Evolutionary conservation across 35 echinoderm and acorn worm species (phyloP).

Genomic region (Ophiothrix spiculata): DNA sequence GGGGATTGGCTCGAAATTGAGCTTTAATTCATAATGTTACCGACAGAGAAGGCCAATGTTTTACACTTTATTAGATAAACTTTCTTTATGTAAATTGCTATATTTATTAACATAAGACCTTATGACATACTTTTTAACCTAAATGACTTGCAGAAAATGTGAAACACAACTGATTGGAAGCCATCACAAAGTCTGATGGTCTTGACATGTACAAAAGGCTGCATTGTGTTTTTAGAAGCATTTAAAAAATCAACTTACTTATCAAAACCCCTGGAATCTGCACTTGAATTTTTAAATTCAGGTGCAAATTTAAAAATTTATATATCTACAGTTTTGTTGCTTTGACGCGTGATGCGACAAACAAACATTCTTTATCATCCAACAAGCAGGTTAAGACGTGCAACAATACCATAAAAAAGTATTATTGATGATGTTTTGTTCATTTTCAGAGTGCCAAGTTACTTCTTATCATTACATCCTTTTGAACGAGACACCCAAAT

Average conservation of each 20-base stretch:
- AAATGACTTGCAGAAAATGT: background rate
- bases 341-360: background rate
- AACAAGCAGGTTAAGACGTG: background rate
- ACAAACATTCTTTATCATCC: background rate
- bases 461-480: slow-evolving; percentile 60
- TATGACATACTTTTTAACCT: background rate
- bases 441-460: slow-evolving; percentile 41
- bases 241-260: background rate
- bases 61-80: no score
- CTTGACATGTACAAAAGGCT: background rate
- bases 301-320: background rate
- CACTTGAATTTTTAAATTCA: background rate
- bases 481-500: slow-evolving; percentile 49
- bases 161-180: background rate
- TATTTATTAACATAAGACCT: background rate
- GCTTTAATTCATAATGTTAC: no score
- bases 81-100: background rate
- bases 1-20: no score
- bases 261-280: background rate
- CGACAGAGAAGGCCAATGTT: no score
- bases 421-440: slow-evolving; percentile 2
- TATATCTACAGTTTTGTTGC: background rate
- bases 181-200: background rate
- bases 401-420: background rate
- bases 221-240: background rate